A percentile compares a stretch with the other conserved stretches of the same genome.
These are phyloP conservation scores for Apogon talboti DNA, from an alignment of 2,797 vertebrate species.

Conservation along the genomic window DNA sequence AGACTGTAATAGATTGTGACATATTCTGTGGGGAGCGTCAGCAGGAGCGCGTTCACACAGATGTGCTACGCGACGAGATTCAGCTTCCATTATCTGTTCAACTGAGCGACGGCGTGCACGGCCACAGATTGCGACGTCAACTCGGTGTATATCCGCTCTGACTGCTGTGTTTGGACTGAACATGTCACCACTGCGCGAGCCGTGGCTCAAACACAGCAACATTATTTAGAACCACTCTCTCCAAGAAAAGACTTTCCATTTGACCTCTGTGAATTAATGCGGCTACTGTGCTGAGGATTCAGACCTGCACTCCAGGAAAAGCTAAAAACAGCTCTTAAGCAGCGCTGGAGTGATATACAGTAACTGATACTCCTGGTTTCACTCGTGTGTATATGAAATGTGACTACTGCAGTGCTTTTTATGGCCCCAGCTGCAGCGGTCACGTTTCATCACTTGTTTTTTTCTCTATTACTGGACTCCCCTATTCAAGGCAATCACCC, in stretches of 20 bases:
- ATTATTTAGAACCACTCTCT: constrained; percentile 49
- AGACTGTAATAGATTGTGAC: constrained; percentile 64
- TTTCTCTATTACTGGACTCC: too few species aligned
- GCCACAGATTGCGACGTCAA: constrained; percentile 65
- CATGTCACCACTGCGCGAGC: constrained; percentile 35
- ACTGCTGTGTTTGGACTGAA: constrained; percentile 41
- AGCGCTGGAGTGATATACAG: neutral
- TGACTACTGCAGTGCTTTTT: too few species aligned
- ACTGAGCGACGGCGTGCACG: constrained; percentile 15
- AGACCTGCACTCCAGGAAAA: neutral
- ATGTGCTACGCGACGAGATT: constrained; percentile 68
- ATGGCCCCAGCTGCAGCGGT: too few species aligned
- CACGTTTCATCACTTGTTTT: too few species aligned
- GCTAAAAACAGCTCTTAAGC: neutral
- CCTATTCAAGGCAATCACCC: too few species aligned
- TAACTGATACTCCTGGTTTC: neutral
- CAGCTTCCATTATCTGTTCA: constrained; percentile 63
- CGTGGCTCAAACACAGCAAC: constrained; percentile 9
- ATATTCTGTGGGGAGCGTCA: constrained; percentile 42
- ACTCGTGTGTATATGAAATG: too few species aligned
- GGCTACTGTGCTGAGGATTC: constrained; percentile 23
- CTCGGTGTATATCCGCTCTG: constrained; percentile 23
- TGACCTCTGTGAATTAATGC: constrained; percentile 47
- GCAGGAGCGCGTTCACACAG: constrained; percentile 51
- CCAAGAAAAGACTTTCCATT: constrained; percentile 35